Conservation (phyloP, 2,113 vertebrate genomes). For the Hippocampus mohnikei region DNA sequence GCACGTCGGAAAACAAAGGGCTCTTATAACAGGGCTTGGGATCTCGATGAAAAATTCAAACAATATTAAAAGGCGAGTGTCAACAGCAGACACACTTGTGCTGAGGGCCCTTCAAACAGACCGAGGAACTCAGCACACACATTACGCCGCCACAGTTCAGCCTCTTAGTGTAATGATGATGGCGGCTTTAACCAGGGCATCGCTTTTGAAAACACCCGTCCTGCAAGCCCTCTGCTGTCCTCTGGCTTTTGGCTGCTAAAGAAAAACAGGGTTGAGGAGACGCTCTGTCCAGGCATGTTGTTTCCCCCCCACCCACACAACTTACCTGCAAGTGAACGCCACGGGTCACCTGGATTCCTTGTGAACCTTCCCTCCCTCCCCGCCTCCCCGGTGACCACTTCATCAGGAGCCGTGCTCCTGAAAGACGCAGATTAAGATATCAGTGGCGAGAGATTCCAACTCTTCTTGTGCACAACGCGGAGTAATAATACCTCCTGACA, state of each 20-base stretch:
- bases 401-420: conserved; percentile 48
- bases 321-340: conserved; percentile 53
- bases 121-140: conserved; percentile 88
- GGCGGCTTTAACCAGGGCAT: conserved; percentile 74
- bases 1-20: conserved; percentile 72
- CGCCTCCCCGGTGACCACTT: conserved; percentile 60
- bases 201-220: conserved; percentile 68
- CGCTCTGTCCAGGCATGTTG: conserved; percentile 61
- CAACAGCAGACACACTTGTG: conserved; percentile 86
- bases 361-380: conserved; percentile 11
- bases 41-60: conserved; percentile 91
- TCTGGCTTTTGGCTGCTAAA: conserved; percentile 12
- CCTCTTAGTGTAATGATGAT: conserved; percentile 75
- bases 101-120: conserved; percentile 93
- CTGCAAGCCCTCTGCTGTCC: conserved; percentile 51
- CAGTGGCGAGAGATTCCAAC: conserved; percentile 59
- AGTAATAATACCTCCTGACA: conserved; percentile 72
- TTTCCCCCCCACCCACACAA: conserved; percentile 26
- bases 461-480: conserved; percentile 46
- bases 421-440: conserved; percentile 73
- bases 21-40: conserved; percentile 72
- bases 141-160: conserved; percentile 75
- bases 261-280: conserved; percentile 24
- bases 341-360: conserved; percentile 61
- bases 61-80: conserved; percentile 92